Conservation (phyloP, 2,797 vertebrate species). For the Lithobates pipiens region DNA sequence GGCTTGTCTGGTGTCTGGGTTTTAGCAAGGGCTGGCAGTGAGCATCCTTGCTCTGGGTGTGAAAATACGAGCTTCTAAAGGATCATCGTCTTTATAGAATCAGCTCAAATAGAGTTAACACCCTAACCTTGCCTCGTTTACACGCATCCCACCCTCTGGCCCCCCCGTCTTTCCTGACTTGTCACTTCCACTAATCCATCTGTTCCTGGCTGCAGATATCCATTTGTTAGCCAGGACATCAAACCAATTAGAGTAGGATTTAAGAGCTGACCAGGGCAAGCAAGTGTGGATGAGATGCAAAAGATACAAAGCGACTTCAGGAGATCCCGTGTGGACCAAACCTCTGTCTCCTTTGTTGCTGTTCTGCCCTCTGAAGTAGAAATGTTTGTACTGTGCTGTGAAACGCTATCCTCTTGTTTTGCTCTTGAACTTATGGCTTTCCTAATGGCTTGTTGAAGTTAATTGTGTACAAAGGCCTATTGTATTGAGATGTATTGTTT, state of each 20-base stretch:
- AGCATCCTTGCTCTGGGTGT: slow-evolving; percentile 39
- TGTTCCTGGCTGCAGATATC: slow-evolving; percentile 57
- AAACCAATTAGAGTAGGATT: slow-evolving; percentile 60
- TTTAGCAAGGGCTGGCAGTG: slow-evolving; percentile 14
- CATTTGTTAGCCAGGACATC: slow-evolving; percentile 58
- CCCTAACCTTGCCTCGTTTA: slow-evolving; percentile 30
- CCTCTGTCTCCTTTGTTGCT: neutral
- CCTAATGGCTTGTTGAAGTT: neutral
- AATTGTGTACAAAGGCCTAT: slow-evolving; percentile 28
- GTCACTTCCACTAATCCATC: slow-evolving; percentile 42
- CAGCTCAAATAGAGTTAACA: slow-evolving; percentile 56
- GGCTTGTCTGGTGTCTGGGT: neutral
- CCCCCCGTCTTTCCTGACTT: slow-evolving; percentile 46
- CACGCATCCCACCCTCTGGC: slow-evolving; percentile 11
- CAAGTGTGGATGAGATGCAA: slow-evolving; percentile 24
- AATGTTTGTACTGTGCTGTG: slow-evolving; percentile 8
- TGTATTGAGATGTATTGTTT: slow-evolving; percentile 20
- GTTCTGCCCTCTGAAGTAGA: slow-evolving; percentile 6
- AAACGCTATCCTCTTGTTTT: neutral
- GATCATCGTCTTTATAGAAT: slow-evolving; percentile 54
- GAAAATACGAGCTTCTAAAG: slow-evolving; percentile 44
- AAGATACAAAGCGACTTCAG: slow-evolving; percentile 40
- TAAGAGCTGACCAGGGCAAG: slow-evolving; percentile 46
- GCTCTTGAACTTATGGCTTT: neutral
- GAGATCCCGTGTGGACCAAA: neutral